Evolutionary conservation across 2,113 vertebrate genomes (phyloP).

Genomic region (Gobio gobio): DNA sequence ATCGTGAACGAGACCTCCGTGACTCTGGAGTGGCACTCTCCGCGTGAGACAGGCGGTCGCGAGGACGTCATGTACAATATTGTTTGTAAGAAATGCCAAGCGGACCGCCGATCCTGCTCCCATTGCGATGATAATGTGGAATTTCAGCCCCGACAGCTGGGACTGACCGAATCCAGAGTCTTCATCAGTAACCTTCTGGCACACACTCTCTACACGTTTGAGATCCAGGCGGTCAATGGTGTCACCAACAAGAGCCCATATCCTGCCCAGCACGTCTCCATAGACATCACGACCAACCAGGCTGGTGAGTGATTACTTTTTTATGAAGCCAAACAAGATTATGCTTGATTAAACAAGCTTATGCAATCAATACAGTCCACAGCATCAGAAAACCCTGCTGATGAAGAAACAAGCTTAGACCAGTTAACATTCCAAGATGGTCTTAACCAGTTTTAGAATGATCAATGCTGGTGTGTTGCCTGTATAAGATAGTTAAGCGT

Average conservation of each 20-base stretch:
- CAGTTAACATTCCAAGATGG: background rate
- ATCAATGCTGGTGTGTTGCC: background rate
- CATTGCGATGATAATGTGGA: slow-evolving; percentile 97
- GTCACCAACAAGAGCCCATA: slow-evolving; percentile 96
- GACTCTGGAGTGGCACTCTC: slow-evolving; percentile 94
- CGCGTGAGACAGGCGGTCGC: slow-evolving; percentile 89
- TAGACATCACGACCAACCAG: slow-evolving; percentile 99
- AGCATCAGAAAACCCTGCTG: background rate
- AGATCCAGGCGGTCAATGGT: slow-evolving; percentile 95
- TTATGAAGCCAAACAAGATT: background rate
- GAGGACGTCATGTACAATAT: slow-evolving; percentile 96
- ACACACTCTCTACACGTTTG: slow-evolving; percentile 94
- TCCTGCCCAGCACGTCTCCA: slow-evolving; percentile 90
- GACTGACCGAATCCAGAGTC: slow-evolving; percentile 88
- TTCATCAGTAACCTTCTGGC: slow-evolving; percentile 97
- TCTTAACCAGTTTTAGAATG: background rate
- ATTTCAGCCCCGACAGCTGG: slow-evolving; percentile 91
- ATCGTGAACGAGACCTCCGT: slow-evolving; percentile 97
- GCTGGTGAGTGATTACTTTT: slow-evolving; percentile 79
- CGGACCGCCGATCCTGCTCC: slow-evolving; percentile 88
- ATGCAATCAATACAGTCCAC: background rate
- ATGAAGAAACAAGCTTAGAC: background rate
- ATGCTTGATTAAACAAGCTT: background rate
- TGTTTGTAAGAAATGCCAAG: slow-evolving; percentile 92
- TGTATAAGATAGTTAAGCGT: too few relatives aligned